A percentile compares a stretch with the other conserved stretches of the same genome.
Evolutionary conservation across 2,888 invertebrate genomes (phyloP).

Genomic region (Suillia variegata): DNA sequence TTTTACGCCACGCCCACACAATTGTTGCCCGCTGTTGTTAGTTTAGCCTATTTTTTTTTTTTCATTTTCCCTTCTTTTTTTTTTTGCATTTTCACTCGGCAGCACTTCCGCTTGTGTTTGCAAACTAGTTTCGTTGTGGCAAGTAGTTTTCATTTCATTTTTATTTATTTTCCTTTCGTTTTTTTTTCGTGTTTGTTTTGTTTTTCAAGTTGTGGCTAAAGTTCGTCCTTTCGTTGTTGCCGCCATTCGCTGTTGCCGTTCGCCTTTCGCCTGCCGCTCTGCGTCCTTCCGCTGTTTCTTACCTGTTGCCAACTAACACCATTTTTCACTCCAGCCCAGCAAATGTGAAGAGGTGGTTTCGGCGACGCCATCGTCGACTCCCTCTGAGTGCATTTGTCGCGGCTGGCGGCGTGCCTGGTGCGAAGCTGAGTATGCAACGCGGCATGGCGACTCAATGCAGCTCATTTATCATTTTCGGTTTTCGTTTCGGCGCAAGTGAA

Average conservation of each 20-base stretch:
- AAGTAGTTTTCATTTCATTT: background rate
- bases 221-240: background rate
- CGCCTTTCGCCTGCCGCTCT: background rate
- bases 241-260: background rate
- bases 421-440: background rate
- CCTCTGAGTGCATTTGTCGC: conserved; percentile 14
- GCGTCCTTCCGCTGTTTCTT: background rate
- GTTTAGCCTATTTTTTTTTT: too few species aligned
- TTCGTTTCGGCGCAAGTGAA: background rate
- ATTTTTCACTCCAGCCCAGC: conserved; percentile 5
- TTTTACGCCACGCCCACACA: background rate
- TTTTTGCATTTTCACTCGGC: too few species aligned
- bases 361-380: background rate
- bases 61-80: too few species aligned
- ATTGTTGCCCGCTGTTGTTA: background rate
- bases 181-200: too few species aligned
- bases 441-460: background rate
- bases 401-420: background rate
- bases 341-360: background rate
- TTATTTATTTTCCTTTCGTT: background rate
- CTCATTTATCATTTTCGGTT: conserved; percentile 5
- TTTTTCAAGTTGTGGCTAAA: background rate
- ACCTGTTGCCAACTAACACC: conserved; percentile 14
- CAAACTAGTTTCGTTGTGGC: too few species aligned
- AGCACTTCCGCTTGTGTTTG: too few species aligned